phyloP scores from a whole-genome alignment of 2,113 vertebrate species.

The Xenopus tropicalis region DNA sequence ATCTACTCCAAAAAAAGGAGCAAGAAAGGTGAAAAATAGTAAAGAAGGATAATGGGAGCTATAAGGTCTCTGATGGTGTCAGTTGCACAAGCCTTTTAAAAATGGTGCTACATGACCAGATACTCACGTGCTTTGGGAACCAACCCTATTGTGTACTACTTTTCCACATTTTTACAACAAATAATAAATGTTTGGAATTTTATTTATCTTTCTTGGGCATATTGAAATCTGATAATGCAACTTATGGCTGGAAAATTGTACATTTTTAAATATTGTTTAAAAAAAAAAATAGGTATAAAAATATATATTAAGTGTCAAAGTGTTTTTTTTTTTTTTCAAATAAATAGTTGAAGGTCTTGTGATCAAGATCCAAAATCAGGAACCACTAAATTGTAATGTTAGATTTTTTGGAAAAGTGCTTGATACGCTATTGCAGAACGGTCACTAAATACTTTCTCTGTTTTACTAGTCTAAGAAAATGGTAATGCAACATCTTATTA shows the following conservation, averaged over 20 bases:
- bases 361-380: too few species aligned
- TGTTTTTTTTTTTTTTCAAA: too few species aligned
- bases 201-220: constrained; percentile 3
- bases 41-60: constrained; percentile 71
- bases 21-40: constrained; percentile 82
- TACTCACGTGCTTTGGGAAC: constrained; percentile 50
- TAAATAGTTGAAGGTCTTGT: too few species aligned
- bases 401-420: too few species aligned
- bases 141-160: constrained; percentile 46
- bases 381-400: too few species aligned
- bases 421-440: too few species aligned
- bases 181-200: constrained; percentile 59
- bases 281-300: neutral
- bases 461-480: too few species aligned
- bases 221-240: constrained; percentile 1
- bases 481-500: too few species aligned
- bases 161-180: constrained; percentile 59
- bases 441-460: too few species aligned
- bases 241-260: neutral
- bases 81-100: constrained; percentile 55
- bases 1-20: constrained; percentile 81
- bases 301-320: neutral
- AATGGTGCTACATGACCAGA: constrained; percentile 65
- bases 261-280: neutral
- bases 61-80: constrained; percentile 47